These are phyloP conservation scores for Parapsyche elsis DNA, from an alignment of 1,140 invertebrate genomes.

Conservation along the genomic window DNA sequence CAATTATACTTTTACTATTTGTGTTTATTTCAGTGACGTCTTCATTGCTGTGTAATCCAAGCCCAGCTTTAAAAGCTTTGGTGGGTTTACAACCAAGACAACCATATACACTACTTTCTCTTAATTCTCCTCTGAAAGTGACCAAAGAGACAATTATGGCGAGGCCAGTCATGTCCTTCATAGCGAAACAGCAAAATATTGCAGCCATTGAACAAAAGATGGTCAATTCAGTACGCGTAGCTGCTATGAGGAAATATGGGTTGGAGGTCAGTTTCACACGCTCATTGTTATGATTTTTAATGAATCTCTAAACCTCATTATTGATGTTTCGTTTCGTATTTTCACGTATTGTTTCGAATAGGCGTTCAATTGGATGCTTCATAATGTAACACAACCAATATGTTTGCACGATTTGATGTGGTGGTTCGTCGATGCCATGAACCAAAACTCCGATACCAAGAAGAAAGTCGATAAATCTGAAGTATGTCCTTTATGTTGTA, in stretches of 20 bases:
- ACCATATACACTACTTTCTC: conserved; percentile 57
- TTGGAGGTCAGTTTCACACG: conserved; percentile 60
- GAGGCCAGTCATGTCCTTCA: conserved; percentile 62
- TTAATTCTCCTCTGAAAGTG: conserved; percentile 59
- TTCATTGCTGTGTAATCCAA: conserved; percentile 85
- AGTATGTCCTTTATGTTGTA: conserved; percentile 3
- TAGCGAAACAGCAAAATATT: conserved; percentile 60
- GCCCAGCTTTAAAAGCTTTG: conserved; percentile 78
- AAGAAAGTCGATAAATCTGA: neutral
- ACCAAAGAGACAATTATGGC: conserved; percentile 59
- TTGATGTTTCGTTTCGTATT: neutral
- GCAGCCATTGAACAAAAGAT: conserved; percentile 60
- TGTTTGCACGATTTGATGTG: conserved; percentile 94
- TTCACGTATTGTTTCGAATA: conserved; percentile 59
- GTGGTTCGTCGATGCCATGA: conserved; percentile 79
- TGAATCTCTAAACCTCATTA: neutral
- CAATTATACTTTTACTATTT: too few relatives aligned
- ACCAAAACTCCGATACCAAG: conserved; percentile 56
- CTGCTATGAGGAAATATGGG: conserved; percentile 63
- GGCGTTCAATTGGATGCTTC: conserved; percentile 94
- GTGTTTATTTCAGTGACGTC: conserved; percentile 70
- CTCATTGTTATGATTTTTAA: neutral
- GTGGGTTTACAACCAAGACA: conserved; percentile 62
- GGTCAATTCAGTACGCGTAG: conserved; percentile 62
- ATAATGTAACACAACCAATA: conserved; percentile 89